Conservation (phyloP, 2,888 invertebrate genomes). For the Lasius platythorax region DNA sequence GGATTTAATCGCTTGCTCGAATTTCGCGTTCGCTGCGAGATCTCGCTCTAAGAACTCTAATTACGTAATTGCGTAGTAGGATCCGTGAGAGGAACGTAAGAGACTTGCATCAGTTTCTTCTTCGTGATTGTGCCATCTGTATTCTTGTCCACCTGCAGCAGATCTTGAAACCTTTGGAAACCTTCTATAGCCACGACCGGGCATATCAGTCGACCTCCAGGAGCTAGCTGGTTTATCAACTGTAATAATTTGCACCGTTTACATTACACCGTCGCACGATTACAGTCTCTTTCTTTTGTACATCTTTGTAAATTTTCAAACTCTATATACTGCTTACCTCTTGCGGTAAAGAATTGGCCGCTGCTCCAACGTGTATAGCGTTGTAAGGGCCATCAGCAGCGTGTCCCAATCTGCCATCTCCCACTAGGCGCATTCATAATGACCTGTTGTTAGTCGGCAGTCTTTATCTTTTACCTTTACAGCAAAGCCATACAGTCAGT, state of each 20-base stretch:
- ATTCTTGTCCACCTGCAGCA: conserved; percentile 94
- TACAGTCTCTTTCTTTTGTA: not conserved
- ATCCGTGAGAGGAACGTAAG: conserved; percentile 98
- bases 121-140: conserved; percentile 91
- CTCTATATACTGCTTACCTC: conserved; percentile 87
- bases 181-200: conserved; percentile 96
- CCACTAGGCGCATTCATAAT: conserved; percentile 87
- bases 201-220: conserved; percentile 96
- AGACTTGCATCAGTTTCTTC: conserved; percentile 96
- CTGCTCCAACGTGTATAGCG: conserved; percentile 98
- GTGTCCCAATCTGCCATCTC: conserved; percentile 95
- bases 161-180: conserved; percentile 88
- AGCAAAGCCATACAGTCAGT: conserved; percentile 71
- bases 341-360: conserved; percentile 92
- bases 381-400: conserved; percentile 93
- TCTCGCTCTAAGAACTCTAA: conserved; percentile 32
- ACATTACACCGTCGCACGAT: not conserved
- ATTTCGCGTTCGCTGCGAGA: conserved; percentile 16
- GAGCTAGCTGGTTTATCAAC: conserved; percentile 95
- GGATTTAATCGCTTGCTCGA: not conserved
- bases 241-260: conserved; percentile 81
- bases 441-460: conserved; percentile 77
- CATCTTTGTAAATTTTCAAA: not conserved
- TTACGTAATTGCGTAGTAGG: conserved; percentile 88
- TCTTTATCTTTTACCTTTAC: conserved; percentile 72